Base-by-base conservation (phyloP, 2,888 invertebrate genomes). In the Drosophila limbata region DNA sequence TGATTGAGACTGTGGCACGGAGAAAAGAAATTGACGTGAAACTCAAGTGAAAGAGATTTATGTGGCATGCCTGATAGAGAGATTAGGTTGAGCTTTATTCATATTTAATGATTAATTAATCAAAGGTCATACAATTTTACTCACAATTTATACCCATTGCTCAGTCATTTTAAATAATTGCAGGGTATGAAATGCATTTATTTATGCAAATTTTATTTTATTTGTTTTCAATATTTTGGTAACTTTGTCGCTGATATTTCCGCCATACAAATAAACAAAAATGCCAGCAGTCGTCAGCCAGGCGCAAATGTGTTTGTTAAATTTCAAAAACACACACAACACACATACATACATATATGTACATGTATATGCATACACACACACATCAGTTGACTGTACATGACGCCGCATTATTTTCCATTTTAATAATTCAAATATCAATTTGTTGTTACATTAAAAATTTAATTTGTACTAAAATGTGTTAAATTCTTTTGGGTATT, bases 401-500 rank as follows among this genome's bases (percentile, higher is more conserved):
- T 84, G 84, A 69, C 78, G 71, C 67, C 85, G 85, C 85, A 88
- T 84, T 88, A 88, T 84, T 84, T 85, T 80, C 83, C 83, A 85
- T 87, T 84, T 84, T 88, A 84, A 84, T 84, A 84, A 84, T 84
- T 84, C 86, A 84, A 84, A 84, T 84, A 84, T 86, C 84, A 84
- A 84, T 84, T 84, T 84, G 84, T 84, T 84, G 88, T 84, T 84
- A 85, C 88, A 83, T 84, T 84, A 81, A 84, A 84, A 88, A 84
- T 84, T 84, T 88, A 88, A 84, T 88, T 84, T 88, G 86, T 84
- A 84, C 88, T 88, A 88, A 85, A 84, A 84, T 84, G 84, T 86
- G 88, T 88, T 84, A 88, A 88, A 88, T 88, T 84, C 84, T 81
- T 84, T 84, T 67, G 84, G 88, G 84, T 79, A 84, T 84, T 84